Conservation (phyloP, 2,797 vertebrate genomes). For the Leuciscus waleckii region DNA sequence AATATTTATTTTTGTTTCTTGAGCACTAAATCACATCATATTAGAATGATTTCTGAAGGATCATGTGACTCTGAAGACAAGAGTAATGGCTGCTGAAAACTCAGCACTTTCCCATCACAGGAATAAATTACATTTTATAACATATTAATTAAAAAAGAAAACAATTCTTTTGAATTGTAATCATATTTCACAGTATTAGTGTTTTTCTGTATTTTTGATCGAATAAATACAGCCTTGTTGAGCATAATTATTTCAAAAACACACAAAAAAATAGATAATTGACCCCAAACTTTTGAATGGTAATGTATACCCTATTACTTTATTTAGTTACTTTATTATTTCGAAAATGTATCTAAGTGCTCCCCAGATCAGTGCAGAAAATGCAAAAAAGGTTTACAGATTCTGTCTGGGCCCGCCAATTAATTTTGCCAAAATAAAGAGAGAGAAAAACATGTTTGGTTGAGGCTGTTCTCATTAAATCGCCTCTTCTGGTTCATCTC, state of each 20-base stretch:
- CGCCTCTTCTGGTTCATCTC: neutral
- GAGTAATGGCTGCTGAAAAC: neutral
- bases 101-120: neutral
- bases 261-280: neutral
- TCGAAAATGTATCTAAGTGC: neutral
- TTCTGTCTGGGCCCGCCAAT: neutral
- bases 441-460: neutral
- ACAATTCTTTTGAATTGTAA: too few species aligned
- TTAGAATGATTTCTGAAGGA: neutral
- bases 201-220: too few species aligned
- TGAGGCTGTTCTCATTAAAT: constrained; percentile 17
- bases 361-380: neutral
- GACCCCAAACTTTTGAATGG: neutral
- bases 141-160: neutral
- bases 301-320: neutral
- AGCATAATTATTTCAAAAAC: neutral
- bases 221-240: neutral
- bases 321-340: neutral
- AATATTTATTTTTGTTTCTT: too few species aligned
- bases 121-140: neutral
- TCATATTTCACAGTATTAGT: too few species aligned
- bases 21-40: neutral
- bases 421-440: neutral
- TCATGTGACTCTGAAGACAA: neutral
- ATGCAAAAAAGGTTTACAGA: neutral